Evolutionary conservation across 2,797 vertebrate species (phyloP), one percentile per base, ranked within the genome.

Genomic region (Percopsis omiscomaycus): DNA sequence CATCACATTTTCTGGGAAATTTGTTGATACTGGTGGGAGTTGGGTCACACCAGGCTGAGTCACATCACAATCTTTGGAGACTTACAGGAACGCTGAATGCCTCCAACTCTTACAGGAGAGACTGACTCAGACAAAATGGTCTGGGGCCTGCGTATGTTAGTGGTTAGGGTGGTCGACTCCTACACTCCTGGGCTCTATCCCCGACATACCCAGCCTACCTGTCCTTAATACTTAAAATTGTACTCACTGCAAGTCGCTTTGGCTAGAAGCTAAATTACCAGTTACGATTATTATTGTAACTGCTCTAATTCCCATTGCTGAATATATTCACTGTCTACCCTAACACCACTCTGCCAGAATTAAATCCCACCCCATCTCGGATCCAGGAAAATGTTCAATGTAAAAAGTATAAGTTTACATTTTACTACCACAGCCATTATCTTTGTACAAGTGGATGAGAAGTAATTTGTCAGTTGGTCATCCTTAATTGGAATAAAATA

Each of bases 1-100:
- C 61, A 80, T 59, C 32, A 37, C 69, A 53, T 52, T 72, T 87
- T 84, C 83, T 84, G 81, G 81, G 84, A 89, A 86, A 61, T 68
- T 54, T 51, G 61, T 59, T 6, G 64, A 78, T 74, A 50, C 69
- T 63, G 56, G n/a, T 53, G 74, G 44, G 71, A 76, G 58, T 64
- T 48, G 9, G 64, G 66, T 68, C 65, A 73, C 73, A 66, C 71
- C 55, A 56, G 61, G 67, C 59, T 88, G 88, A 89, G 72, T 89
- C 89, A 89, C 68, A 68, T 69, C 73, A 66, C 61, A 55, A 29
- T 55, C 66, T 69, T 51, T 46, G 64, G 65, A 55, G 55, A 78
- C 42, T 85, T 84, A 84, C 68, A 78, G 82, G 77, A 85, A 79
- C 27, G 64, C 61, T 74, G 68, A 83, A 80, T 80, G 78, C 71